Percentiles rank a stretch among this genome's conserved stretches.
Conservation (phyloP, 2,797 vertebrate genomes). For the Labroides dimidiatus region DNA sequence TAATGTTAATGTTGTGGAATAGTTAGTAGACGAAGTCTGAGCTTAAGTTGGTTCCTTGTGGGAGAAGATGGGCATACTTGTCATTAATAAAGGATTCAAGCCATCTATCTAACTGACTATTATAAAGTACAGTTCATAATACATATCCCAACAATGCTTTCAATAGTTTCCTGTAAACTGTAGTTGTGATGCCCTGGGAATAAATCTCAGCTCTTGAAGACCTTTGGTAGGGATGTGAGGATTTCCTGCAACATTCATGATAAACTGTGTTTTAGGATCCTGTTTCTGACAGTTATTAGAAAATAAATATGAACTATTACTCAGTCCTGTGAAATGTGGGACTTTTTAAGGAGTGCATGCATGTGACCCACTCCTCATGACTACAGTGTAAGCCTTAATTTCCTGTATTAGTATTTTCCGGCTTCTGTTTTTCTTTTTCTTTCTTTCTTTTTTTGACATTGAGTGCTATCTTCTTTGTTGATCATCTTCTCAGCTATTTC, state of each 20-base stretch:
- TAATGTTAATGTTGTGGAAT: conserved; percentile 12
- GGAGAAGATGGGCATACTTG: conserved; percentile 2
- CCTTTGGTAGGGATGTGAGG: conserved; percentile 9
- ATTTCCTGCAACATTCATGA: conserved; percentile 31
- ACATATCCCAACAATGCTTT: background rate
- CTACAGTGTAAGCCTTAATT: conserved; percentile 32
- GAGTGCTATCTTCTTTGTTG: conserved; percentile 17
- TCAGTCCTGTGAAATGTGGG: conserved; percentile 14
- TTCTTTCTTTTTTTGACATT: background rate
- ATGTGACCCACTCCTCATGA: conserved; percentile 7
- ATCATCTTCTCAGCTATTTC: conserved; percentile 16
- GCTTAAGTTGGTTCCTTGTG: background rate
- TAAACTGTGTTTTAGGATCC: background rate
- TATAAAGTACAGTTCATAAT: too few relatives aligned
- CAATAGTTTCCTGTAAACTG: conserved; percentile 1
- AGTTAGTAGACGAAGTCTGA: background rate
- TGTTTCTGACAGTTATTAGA: conserved; percentile 23
- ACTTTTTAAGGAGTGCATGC: background rate
- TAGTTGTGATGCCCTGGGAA: conserved; percentile 23
- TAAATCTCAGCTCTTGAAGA: conserved; percentile 17
- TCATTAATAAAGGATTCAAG: background rate
- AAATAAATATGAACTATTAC: conserved; percentile 14
- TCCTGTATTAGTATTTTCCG: conserved; percentile 31
- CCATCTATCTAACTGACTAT: too few relatives aligned
- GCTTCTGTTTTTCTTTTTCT: too few relatives aligned